These are phyloP conservation scores for Dryomyza anilis DNA, from an alignment of 2,888 invertebrate genomes.

Conservation along the genomic window DNA sequence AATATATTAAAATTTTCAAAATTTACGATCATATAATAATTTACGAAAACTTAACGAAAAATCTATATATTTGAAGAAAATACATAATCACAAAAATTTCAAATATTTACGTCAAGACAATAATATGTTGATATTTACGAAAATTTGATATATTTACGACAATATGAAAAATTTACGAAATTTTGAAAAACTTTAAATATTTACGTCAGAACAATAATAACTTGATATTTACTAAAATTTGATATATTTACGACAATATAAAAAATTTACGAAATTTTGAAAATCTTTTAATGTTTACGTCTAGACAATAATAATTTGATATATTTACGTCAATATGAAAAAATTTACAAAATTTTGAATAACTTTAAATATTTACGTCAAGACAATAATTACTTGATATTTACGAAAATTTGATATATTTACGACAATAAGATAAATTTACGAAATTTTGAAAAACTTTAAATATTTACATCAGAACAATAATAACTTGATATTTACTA, in stretches of 20 bases:
- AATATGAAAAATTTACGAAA: not conserved
- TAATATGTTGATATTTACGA: too few species aligned
- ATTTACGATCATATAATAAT: too few species aligned
- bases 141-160: too few species aligned
- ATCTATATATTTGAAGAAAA: too few species aligned
- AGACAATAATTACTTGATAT: too few species aligned
- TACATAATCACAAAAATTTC: too few species aligned
- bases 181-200: not conserved
- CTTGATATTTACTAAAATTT: too few species aligned
- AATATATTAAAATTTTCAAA: too few species aligned
- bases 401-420: too few species aligned
- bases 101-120: not conserved
- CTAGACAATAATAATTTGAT: not conserved
- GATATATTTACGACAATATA: not conserved
- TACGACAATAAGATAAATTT: too few species aligned
- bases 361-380: too few species aligned
- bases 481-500: not conserved
- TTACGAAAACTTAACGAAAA: too few species aligned
- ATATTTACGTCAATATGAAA: not conserved
- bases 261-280: not conserved
- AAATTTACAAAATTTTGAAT: not conserved
- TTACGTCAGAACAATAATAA: not conserved
- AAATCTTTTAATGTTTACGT: not conserved
- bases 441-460: not conserved
- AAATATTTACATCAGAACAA: slow-evolving; percentile 14